phyloP scores from a whole-genome alignment of 2,888 invertebrate species.

The Cartodere bifasciata region DNA sequence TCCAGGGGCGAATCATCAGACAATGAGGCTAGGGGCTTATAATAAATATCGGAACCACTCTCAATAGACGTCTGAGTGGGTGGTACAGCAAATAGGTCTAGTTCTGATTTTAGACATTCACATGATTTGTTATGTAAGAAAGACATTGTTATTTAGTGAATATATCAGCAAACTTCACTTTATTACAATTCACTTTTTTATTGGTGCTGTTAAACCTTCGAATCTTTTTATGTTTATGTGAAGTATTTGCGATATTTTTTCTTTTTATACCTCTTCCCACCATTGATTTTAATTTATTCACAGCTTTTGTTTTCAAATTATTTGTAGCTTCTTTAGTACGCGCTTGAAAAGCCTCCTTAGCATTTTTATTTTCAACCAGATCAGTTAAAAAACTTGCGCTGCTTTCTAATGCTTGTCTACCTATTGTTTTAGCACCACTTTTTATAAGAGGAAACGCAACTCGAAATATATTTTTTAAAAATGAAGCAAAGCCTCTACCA shows the following conservation, averaged over 20 bases:
- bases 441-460: neutral
- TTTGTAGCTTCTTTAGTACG: neutral
- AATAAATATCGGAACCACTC: constrained; percentile 16
- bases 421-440: constrained; percentile 1
- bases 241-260: neutral
- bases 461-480: constrained; percentile 1
- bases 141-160: constrained; percentile 13
- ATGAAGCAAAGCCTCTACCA: constrained; percentile 1
- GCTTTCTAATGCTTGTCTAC: neutral
- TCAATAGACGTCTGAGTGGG: constrained; percentile 19
- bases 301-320: neutral
- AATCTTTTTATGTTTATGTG: too few relatives aligned
- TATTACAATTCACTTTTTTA: neutral
- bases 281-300: neutral
- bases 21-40: constrained; percentile 18
- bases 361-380: neutral
- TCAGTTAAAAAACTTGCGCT: neutral
- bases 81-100: constrained; percentile 19
- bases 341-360: neutral
- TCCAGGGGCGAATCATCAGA: constrained; percentile 19
- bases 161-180: constrained; percentile 10
- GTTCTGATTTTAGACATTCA: constrained; percentile 17
- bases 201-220: neutral
- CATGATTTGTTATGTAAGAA: constrained; percentile 15
- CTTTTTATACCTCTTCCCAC: constrained; percentile 1